Percentiles rank a stretch among this genome's conserved stretches.
These are phyloP conservation scores for Apogon hyalosoma DNA, from an alignment of 2,797 vertebrate species.

Conservation along the genomic window DNA sequence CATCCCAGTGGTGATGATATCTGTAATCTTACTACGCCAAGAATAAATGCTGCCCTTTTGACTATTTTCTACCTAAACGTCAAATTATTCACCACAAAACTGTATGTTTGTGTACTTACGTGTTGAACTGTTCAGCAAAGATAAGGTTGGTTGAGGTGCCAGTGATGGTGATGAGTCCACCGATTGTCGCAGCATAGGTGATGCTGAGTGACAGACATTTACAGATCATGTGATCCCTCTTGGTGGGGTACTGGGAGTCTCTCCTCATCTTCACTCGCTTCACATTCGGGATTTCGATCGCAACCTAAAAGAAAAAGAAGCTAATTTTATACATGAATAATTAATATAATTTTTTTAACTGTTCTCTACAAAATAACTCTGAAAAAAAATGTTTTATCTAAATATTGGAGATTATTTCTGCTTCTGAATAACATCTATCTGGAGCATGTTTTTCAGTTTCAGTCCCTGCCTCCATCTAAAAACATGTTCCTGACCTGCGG, in stretches of 20 bases:
- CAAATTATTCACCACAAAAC: not conserved
- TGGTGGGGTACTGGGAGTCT: slow-evolving; percentile 88
- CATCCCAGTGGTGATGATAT: slow-evolving; percentile 5
- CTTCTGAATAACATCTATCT: no score
- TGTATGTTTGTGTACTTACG: slow-evolving; percentile 76
- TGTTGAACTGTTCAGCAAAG: slow-evolving; percentile 98
- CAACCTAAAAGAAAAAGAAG: slow-evolving; percentile 42
- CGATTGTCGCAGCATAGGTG: slow-evolving; percentile 95
- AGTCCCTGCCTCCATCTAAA: not conserved
- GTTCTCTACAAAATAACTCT: no score
- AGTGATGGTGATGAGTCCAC: slow-evolving; percentile 96
- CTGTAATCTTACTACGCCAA: not conserved
- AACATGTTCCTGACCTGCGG: slow-evolving; percentile 71
- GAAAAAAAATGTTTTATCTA: no score
- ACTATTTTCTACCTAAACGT: not conserved
- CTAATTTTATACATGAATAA: not conserved
- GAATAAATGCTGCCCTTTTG: no score
- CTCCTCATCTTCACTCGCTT: slow-evolving; percentile 75
- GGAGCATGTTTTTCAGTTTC: no score
- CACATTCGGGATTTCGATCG: slow-evolving; percentile 67
- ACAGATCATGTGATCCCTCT: slow-evolving; percentile 95
- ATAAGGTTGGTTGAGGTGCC: slow-evolving; percentile 98
- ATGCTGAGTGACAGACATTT: slow-evolving; percentile 97
- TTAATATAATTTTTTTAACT: not conserved
- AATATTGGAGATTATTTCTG: no score